A percentile compares a stretch with the other conserved stretches of the same genome.
Conservation (phyloP, 2,797 vertebrate species). For the Ptychadena robeensis region DNA sequence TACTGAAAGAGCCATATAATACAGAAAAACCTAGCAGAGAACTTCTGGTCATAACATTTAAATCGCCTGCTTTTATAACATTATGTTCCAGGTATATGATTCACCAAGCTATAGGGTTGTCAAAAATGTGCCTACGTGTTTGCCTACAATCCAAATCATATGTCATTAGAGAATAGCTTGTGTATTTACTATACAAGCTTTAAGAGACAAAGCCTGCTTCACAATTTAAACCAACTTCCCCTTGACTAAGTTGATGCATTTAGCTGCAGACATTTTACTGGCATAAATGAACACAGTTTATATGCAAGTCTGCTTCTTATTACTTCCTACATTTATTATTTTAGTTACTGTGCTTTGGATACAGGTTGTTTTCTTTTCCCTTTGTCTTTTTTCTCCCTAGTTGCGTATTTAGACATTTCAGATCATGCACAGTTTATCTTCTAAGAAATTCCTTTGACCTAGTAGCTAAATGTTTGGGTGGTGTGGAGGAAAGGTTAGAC, state of each 20-base stretch:
- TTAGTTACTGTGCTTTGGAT: neutral
- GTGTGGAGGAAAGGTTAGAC: too few species aligned
- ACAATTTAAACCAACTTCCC: slow-evolving; percentile 11
- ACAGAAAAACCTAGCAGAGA: too few species aligned
- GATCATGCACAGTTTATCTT: too few species aligned
- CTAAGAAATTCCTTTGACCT: too few species aligned
- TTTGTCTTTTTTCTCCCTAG: too few species aligned
- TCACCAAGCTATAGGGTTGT: slow-evolving; percentile 34
- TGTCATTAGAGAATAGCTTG: slow-evolving; percentile 12
- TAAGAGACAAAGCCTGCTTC: slow-evolving; percentile 1
- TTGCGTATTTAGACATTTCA: too few species aligned
- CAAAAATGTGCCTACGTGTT: slow-evolving; percentile 31
- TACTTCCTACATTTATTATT: neutral
- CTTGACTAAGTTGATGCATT: slow-evolving; percentile 14
- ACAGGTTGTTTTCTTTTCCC: neutral
- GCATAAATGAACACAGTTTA: neutral
- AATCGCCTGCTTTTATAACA: slow-evolving; percentile 38
- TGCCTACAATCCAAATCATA: slow-evolving; percentile 38
- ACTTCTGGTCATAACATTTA: too few species aligned
- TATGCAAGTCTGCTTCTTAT: neutral
- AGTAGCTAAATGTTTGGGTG: too few species aligned
- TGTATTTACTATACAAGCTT: slow-evolving; percentile 24
- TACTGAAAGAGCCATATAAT: too few species aligned
- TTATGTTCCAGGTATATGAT: slow-evolving; percentile 33
- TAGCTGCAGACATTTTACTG: slow-evolving; percentile 9